Base-by-base conservation (phyloP, 2,888 invertebrate genomes). In the Hyposoter dolosus region DNA sequence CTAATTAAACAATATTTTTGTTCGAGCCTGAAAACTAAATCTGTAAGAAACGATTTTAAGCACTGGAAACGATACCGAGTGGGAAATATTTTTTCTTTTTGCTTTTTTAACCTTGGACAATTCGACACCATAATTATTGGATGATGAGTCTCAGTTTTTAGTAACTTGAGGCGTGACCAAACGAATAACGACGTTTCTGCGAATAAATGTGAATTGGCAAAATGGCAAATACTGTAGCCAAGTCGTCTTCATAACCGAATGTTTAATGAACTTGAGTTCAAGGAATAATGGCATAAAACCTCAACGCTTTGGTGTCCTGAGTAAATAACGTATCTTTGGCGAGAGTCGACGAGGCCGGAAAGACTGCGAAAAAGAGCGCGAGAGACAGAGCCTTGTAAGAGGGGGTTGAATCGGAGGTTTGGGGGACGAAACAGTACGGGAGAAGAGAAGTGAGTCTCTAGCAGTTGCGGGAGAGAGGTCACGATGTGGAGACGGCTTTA, bases 401-500 rank as follows among this genome's bases (percentile, higher is more conserved):
- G 43, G 35, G 35, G 19, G 32, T 66, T 60, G 15, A 28, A 28
- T 60, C 28, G 5, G 19, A n/a, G 45, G 43, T 40, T 45, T 69
- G 15, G 45, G 23, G 45, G 19, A 45, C 23, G 69, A 69, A 45
- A 69, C 19, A 43, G 40, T 71, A 56, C 65, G n/a, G 35, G 60
- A 60, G 19, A 28, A 63, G 60, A 71, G 53, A 69, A 68, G 66
- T 19, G 78, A 76, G 56, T 69, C 74, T 69, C 43, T 63, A 23
- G 68, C 78, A 50, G 72, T 50, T 12, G 47, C 65, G 72, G 68
- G 86, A 79, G 84, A 76, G 87, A 88, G 88, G 88, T 89, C 88
- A 88, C 90, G 91, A 91, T 92, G 93, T 92, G 92, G 92, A 93
- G 90, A 90, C 90, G 91, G 93, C 94, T 94, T 93, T 93, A 92